phyloP scores from a whole-genome alignment of 2,888 invertebrate species.

The Polymixis lichenea region DNA sequence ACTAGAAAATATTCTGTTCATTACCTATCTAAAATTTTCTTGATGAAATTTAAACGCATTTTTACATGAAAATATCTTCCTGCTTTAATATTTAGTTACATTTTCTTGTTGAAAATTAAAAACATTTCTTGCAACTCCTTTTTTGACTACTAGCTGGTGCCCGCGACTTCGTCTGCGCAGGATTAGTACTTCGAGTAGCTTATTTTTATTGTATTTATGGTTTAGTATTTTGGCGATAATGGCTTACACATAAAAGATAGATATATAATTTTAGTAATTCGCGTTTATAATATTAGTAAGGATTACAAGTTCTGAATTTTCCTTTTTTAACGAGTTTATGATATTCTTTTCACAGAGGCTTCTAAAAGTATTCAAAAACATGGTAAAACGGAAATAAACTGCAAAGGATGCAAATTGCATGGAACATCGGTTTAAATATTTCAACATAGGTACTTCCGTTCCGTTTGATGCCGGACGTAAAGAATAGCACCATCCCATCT shows the following conservation, averaged over 20 bases:
- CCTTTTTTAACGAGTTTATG: neutral
- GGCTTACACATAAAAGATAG: too few species aligned
- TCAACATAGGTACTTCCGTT: slow-evolving; percentile 1
- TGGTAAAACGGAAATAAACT: slow-evolving; percentile 6
- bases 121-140: neutral
- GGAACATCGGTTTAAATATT: slow-evolving; percentile 3
- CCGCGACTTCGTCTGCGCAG: too few species aligned
- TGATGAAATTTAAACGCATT: slow-evolving; percentile 14
- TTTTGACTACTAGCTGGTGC: too few species aligned
- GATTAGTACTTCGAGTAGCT: too few species aligned
- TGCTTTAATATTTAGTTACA: neutral
- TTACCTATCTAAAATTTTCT: slow-evolving; percentile 6
- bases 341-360: slow-evolving; percentile 10
- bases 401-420: slow-evolving; percentile 9
- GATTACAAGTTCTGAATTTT: slow-evolving; percentile 11
- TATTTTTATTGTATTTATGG: too few species aligned
- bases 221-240: too few species aligned
- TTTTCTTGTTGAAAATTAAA: slow-evolving; percentile 1
- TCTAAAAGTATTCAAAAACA: slow-evolving; percentile 6
- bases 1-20: slow-evolving; percentile 2
- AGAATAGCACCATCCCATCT: too few species aligned
- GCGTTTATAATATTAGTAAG: too few species aligned
- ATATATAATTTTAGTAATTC: too few species aligned
- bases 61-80: neutral
- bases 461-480: too few species aligned